Conservation (phyloP, 2,888 invertebrate genomes). For the Plebejus anna region DNA sequence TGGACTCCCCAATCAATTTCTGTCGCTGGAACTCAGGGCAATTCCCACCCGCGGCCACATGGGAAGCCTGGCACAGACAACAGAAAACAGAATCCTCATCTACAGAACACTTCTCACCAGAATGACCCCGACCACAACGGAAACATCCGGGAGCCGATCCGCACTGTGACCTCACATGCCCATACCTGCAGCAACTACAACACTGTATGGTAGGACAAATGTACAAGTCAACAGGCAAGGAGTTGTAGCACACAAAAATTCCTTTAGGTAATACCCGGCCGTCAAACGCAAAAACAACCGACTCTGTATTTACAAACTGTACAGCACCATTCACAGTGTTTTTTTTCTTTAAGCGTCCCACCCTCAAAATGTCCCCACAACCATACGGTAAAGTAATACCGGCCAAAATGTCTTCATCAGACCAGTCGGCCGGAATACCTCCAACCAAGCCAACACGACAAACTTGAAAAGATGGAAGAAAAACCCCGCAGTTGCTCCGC, state of each 20-base stretch:
- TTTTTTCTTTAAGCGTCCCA: background rate
- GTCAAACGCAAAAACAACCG: background rate
- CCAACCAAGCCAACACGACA: background rate
- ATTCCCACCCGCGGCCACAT: constrained; percentile 27
- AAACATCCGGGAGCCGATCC: constrained; percentile 33
- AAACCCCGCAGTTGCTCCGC: background rate
- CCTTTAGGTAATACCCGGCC: no score
- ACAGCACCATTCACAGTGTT: background rate
- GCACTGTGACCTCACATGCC: constrained; percentile 30
- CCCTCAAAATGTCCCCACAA: background rate
- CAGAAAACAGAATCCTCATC: constrained; percentile 29
- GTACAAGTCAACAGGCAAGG: constrained; percentile 33
- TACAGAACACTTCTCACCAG: constrained; percentile 30
- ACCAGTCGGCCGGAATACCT: no score
- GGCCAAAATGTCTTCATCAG: background rate
- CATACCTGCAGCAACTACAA: constrained; percentile 18
- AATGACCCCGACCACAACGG: constrained; percentile 32
- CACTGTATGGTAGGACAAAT: constrained; percentile 36
- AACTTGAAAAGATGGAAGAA: background rate
- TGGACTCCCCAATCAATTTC: background rate
- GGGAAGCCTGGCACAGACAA: constrained; percentile 30
- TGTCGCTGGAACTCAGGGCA: constrained; percentile 19
- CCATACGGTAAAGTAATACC: background rate
- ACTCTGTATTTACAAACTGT: background rate
- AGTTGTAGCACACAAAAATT: background rate